Conservation (phyloP, 2,113 vertebrate species). For the Coreoperca whiteheadi region DNA sequence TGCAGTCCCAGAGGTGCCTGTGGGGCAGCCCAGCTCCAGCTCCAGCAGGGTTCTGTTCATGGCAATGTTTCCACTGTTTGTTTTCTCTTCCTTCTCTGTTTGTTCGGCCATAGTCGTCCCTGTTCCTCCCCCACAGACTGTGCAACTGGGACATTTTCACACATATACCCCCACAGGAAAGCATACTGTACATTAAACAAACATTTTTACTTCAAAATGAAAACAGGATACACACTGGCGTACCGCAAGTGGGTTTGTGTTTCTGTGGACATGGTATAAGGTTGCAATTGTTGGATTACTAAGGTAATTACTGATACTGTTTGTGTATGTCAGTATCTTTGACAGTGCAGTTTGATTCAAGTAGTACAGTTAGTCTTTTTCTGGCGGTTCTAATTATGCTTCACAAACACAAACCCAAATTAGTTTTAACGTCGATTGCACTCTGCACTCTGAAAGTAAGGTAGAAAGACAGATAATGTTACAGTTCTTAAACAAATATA, state of each 20-base stretch:
- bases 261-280: constrained; percentile 28
- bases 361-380: not conserved
- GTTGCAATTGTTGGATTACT: constrained; percentile 2
- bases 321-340: not conserved
- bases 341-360: not conserved
- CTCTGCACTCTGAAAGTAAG: not conserved
- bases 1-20: constrained; percentile 72
- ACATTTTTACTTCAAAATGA: constrained; percentile 55
- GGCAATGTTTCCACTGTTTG: constrained; percentile 76
- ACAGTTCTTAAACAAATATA: not conserved
- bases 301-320: constrained; percentile 8
- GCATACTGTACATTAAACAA: constrained; percentile 70
- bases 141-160: constrained; percentile 75
- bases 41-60: constrained; percentile 70
- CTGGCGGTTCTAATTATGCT: not conserved
- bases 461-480: not conserved
- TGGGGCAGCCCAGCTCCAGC: constrained; percentile 65
- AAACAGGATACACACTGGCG: constrained; percentile 67
- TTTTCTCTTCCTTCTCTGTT: constrained; percentile 79
- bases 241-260: constrained; percentile 51
- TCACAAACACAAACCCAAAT: not conserved
- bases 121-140: constrained; percentile 63
- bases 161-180: constrained; percentile 79
- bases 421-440: not conserved
- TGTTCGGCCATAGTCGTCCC: constrained; percentile 65